Conservation (phyloP, 2,888 invertebrate species). For the Crossocerus cetratus region DNA sequence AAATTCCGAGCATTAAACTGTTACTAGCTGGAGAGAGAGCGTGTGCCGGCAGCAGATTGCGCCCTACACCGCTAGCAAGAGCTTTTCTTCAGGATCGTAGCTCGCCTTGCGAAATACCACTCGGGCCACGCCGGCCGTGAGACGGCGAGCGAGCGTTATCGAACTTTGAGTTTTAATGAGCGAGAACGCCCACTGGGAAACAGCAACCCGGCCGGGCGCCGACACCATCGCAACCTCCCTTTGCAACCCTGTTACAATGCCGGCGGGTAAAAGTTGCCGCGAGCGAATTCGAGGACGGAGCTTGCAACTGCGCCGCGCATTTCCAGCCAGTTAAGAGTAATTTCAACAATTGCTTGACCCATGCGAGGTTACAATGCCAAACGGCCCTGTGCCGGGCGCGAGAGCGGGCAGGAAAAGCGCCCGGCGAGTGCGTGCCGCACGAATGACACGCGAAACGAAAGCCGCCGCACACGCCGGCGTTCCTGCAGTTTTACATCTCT, state of each 20-base stretch:
- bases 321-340: not conserved
- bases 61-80: too few species aligned
- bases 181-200: not conserved
- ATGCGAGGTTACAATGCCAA: not conserved
- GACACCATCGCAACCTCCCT: too few species aligned
- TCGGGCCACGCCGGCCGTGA: not conserved
- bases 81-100: too few species aligned
- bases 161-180: constrained; percentile 3
- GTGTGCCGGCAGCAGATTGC: too few species aligned
- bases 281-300: not conserved
- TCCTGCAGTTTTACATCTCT: not conserved
- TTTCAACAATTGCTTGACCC: not conserved
- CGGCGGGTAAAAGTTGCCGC: not conserved
- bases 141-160: too few species aligned
- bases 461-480: not conserved
- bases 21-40: too few species aligned
- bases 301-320: not conserved
- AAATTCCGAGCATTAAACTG: too few species aligned
- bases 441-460: too few species aligned
- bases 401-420: too few species aligned
- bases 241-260: not conserved
- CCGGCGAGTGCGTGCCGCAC: too few species aligned
- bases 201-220: too few species aligned
- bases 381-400: too few species aligned
- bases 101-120: not conserved